Percentiles rank a stretch among this genome's conserved stretches.
These are phyloP conservation scores for Syngnathus acus DNA, from an alignment of 2,797 vertebrate species.

Conservation along the genomic window DNA sequence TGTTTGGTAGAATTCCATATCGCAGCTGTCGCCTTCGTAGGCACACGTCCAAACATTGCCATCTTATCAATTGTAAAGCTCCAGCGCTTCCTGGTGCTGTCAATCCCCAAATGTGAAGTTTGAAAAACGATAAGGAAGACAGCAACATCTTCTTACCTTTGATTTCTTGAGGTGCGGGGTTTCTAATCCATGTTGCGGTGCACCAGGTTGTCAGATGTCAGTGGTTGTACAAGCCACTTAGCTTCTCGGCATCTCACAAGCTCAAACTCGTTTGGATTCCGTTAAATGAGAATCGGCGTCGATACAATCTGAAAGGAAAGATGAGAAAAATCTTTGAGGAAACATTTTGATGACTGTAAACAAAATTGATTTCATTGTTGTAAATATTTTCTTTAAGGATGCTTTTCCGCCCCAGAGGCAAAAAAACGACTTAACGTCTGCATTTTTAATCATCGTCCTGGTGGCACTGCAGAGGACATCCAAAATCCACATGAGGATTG, in stretches of 20 bases:
- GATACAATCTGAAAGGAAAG: slow-evolving; percentile 30
- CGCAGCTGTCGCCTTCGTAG: not conserved
- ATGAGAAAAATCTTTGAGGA: not conserved
- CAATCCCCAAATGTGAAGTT: not conserved
- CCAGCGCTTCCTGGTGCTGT: not conserved
- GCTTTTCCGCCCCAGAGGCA: not conserved
- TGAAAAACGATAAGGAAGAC: not conserved
- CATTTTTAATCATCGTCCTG: slow-evolving; percentile 17
- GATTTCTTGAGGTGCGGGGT: slow-evolving; percentile 66
- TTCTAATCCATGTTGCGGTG: slow-evolving; percentile 69
- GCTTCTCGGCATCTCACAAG: slow-evolving; percentile 64
- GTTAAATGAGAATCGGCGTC: slow-evolving; percentile 4
- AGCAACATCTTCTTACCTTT: slow-evolving; percentile 62
- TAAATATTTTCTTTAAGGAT: not conserved
- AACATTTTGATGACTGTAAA: not conserved
- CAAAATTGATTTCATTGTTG: not conserved
- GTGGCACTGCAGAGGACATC: slow-evolving; percentile 26
- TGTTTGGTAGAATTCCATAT: not conserved
- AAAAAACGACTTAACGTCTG: slow-evolving; percentile 14
- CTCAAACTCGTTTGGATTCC: slow-evolving; percentile 14
- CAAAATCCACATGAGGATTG: slow-evolving; percentile 27
- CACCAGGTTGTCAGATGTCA: slow-evolving; percentile 50
- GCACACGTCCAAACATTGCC: not conserved
- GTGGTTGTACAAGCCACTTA: slow-evolving; percentile 56
- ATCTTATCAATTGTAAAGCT: not conserved